These are phyloP conservation scores for Lordiphosa stackelbergi DNA, from an alignment of 1,140 invertebrate genomes.

Conservation along the genomic window DNA sequence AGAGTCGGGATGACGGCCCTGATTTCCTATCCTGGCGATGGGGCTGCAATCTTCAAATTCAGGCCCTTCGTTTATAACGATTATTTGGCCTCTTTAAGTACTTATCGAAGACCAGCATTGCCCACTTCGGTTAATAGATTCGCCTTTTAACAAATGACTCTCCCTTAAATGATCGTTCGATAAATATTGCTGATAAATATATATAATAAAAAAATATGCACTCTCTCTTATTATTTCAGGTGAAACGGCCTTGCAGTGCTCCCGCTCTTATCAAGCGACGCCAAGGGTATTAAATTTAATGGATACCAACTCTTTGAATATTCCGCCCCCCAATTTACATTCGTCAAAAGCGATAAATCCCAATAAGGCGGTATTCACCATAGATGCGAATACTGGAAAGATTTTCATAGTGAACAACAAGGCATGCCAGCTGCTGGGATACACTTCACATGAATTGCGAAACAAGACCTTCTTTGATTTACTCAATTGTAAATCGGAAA, in stretches of 20 bases:
- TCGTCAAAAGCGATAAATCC: slow-evolving; percentile 77
- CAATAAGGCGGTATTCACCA: slow-evolving; percentile 80
- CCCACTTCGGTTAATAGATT: too few species aligned
- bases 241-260: slow-evolving; percentile 12
- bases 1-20: too few species aligned
- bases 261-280: slow-evolving; percentile 14
- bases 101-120: too few species aligned
- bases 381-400: slow-evolving; percentile 80
- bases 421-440: slow-evolving; percentile 81
- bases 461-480: slow-evolving; percentile 79
- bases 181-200: too few species aligned
- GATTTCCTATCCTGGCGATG: too few species aligned
- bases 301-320: slow-evolving; percentile 34
- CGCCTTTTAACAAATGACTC: too few species aligned
- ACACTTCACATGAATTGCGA: slow-evolving; percentile 80
- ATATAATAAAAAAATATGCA: too few species aligned
- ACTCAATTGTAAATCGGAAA: slow-evolving; percentile 78
- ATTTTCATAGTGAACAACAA: slow-evolving; percentile 82
- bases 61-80: too few species aligned
- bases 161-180: too few species aligned
- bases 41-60: too few species aligned
- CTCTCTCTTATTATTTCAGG: slow-evolving; percentile 14
- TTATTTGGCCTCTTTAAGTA: too few species aligned
- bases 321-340: slow-evolving; percentile 38
- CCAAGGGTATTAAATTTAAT: slow-evolving; percentile 30